A percentile compares a stretch with the other conserved stretches of the same genome.
Evolutionary conservation across 1,140 invertebrate species (phyloP).

Genomic region (Zaprionus ghesquierei): DNA sequence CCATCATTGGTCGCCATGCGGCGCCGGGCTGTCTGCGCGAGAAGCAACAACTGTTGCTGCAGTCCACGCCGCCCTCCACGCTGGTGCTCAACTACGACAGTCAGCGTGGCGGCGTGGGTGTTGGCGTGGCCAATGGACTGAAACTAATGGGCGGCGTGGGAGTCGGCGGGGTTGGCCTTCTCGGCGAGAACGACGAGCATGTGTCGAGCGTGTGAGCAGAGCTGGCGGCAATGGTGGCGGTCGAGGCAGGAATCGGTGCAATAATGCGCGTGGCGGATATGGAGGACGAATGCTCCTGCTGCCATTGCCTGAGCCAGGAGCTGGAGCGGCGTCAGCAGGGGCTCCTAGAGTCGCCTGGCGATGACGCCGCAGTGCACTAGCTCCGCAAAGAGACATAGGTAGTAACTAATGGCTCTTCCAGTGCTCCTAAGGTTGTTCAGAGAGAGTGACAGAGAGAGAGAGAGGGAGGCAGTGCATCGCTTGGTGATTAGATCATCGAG

Average conservation of each 20-base stretch:
- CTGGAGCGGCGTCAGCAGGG: constrained; percentile 63
- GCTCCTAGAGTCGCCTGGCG: constrained; percentile 54
- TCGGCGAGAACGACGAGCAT: constrained; percentile 58
- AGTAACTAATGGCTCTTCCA: constrained; percentile 9
- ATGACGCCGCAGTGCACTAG: constrained; percentile 23
- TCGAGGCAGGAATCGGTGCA: constrained; percentile 35
- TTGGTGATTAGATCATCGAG: constrained; percentile 64
- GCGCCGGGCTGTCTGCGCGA: constrained; percentile 44
- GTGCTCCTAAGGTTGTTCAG: constrained; percentile 37
- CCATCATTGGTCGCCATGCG: constrained; percentile 38
- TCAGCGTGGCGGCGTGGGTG: constrained; percentile 55
- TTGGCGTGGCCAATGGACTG: constrained; percentile 56
- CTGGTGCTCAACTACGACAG: constrained; percentile 64
- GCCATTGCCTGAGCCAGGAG: constrained; percentile 75
- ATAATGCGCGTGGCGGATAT: constrained; percentile 21
- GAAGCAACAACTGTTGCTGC: constrained; percentile 53
- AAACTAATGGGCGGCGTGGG: constrained; percentile 42
- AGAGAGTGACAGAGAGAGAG: background rate
- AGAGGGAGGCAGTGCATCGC: background rate
- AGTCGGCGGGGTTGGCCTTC: constrained; percentile 31
- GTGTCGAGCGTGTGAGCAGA: constrained; percentile 73
- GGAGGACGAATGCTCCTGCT: constrained; percentile 59
- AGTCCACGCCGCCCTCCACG: constrained; percentile 48
- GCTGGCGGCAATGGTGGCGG: constrained; percentile 70
- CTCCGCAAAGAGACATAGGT: background rate